Evolutionary conservation across 2,888 invertebrate genomes (phyloP), one percentile per base, ranked within the genome.

Genomic region (Brassicogethes aeneus): DNA sequence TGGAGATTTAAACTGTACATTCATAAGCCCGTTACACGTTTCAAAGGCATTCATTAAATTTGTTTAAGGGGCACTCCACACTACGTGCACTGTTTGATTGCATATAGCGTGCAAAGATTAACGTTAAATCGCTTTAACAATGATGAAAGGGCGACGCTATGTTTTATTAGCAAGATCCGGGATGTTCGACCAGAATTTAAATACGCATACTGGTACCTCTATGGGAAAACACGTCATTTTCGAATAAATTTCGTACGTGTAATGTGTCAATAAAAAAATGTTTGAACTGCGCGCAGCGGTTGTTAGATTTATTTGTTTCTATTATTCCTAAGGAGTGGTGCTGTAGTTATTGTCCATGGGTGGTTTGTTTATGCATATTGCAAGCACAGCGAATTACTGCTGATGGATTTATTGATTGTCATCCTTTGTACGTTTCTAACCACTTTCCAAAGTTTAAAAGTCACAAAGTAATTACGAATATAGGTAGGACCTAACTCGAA

Each of bases 171-270:
- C 10, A 23, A 23, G 23, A 23, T 23, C 23, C 23, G 23, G 23
- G 23, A 23, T 23, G 23, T 23, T 23, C 5, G 5, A 23, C 5
- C 23, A 23, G 23, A 23, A 23, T 23, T 23, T 23, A 23, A 23
- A 23, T n/a, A n/a, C n/a, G 23, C 23, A 23, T 23, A 23, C 23
- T 23, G 23, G 23, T 23, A 23, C 23, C 23, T 23, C 23, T 23
- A 23, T 23, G 23, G 23, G 5, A 10, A 10, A 23, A 23, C 23
- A 23, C 23, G 23, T 23, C 23, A 23, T 23, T 23, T 23, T 23
- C 23, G 23, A 23, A 23, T 23, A 23, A 23, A 23, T 23, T 23
- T 10, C 23, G n/a, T n/a, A n/a, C n/a, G 23, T 10, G 23, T 7
- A 23, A 23, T 23, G 23, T 23, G 10, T 23, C 23, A 23, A 23